Evolutionary conservation across 2,113 vertebrate genomes (phyloP).

Genomic region (Centropus bengalensis): DNA sequence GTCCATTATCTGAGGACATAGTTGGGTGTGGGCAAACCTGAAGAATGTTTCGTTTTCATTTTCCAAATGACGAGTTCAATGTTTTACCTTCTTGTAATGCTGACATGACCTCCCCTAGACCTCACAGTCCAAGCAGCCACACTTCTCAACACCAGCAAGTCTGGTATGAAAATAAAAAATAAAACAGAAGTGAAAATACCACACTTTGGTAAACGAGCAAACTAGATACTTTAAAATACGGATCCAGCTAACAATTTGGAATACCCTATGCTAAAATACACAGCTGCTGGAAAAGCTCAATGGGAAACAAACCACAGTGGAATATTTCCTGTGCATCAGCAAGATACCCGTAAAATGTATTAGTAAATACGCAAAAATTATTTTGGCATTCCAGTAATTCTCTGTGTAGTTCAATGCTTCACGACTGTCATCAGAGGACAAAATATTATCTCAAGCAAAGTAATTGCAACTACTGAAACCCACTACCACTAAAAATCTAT

Average conservation of each 20-base stretch:
- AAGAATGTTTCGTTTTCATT: neutral
- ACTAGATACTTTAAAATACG: neutral
- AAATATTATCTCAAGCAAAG: neutral
- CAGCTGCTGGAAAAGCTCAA: neutral
- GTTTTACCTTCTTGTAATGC: neutral
- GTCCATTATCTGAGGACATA: neutral
- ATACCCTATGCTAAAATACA: neutral
- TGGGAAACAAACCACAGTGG: neutral
- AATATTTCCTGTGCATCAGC: neutral
- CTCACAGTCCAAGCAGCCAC: neutral
- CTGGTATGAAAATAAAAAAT: neutral
- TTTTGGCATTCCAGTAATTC: neutral
- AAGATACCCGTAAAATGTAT: neutral
- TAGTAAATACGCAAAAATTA: neutral
- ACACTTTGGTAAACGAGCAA: neutral
- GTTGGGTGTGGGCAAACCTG: neutral
- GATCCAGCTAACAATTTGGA: neutral
- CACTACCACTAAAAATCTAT: neutral
- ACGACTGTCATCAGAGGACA: neutral
- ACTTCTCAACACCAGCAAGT: neutral
- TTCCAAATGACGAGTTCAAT: neutral
- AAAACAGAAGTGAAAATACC: neutral
- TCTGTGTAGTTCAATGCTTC: neutral
- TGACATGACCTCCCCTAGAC: neutral
- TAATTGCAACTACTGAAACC: neutral